These are phyloP conservation scores for Theretra japonica DNA, from an alignment of 2,888 invertebrate genomes.

Conservation along the genomic window DNA sequence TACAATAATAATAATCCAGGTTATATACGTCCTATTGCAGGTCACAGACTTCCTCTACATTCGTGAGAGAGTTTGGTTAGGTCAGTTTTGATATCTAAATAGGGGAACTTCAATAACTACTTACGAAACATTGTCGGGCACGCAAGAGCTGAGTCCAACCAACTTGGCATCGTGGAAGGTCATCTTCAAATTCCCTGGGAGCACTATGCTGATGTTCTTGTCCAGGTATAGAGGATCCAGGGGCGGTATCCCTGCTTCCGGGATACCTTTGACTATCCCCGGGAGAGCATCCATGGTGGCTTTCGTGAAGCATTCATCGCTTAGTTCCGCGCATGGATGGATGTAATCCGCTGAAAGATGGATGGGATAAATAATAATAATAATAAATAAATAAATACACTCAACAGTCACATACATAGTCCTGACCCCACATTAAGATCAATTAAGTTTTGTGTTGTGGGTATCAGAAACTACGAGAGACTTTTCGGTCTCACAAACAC, in stretches of 20 bases:
- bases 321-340: constrained; percentile 72
- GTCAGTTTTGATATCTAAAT: not conserved
- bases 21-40: too few relatives aligned
- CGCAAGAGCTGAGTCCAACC: constrained; percentile 68
- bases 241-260: constrained; percentile 72
- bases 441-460: too few relatives aligned
- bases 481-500: too few relatives aligned
- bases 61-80: too few relatives aligned
- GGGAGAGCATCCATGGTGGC: constrained; percentile 76
- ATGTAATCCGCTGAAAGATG: constrained; percentile 72
- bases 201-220: constrained; percentile 72
- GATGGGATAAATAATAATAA: constrained; percentile 10
- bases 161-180: constrained; percentile 78
- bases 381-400: too few relatives aligned
- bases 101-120: constrained; percentile 44
- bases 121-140: constrained; percentile 79
- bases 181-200: constrained; percentile 77
- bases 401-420: too few relatives aligned
- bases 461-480: too few relatives aligned
- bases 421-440: too few relatives aligned
- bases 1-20: too few relatives aligned
- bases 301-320: constrained; percentile 78
- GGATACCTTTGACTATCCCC: constrained; percentile 75
- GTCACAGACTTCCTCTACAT: too few relatives aligned
- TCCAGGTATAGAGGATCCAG: constrained; percentile 73